Evolutionary conservation across 23 tunicate genomes (phyloP).

Genomic region (Trididemnum nubilum): DNA sequence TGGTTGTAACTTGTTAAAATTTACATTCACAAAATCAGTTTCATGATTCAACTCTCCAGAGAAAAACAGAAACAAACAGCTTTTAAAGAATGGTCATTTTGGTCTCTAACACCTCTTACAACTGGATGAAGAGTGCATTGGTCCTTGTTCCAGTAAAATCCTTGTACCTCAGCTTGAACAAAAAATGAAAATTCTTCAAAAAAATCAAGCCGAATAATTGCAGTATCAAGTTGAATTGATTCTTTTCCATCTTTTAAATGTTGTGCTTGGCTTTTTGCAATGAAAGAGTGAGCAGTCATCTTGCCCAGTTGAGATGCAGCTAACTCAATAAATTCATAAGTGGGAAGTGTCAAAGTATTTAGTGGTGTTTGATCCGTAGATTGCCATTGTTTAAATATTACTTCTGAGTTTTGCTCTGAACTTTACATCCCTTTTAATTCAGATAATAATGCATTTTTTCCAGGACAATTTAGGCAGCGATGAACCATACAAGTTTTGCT

Average conservation of each 20-base stretch:
- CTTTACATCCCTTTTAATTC: not conserved
- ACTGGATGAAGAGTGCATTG: conserved; percentile 36
- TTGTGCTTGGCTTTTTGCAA: conserved; percentile 34
- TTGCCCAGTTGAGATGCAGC: conserved; percentile 10
- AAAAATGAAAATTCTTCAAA: conserved; percentile 29
- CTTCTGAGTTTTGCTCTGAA: conserved; percentile 8
- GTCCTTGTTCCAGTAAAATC: conserved; percentile 17
- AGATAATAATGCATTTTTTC: not conserved
- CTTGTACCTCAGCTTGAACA: conserved; percentile 31
- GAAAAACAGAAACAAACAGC: not conserved
- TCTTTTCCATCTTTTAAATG: conserved; percentile 28
- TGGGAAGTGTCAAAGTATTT: conserved; percentile 15
- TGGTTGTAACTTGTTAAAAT: conserved; percentile 1
- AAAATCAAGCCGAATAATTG: conserved; percentile 35
- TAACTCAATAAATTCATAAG: conserved; percentile 19
- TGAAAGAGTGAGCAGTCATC: conserved; percentile 31
- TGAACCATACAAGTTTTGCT: no score
- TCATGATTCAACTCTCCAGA: conserved; percentile 25
- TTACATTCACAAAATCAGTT: conserved; percentile 29
- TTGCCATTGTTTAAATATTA: conserved; percentile 36
- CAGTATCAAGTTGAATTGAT: not conserved
- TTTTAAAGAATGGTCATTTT: not conserved
- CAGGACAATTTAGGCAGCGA: conserved; percentile 20
- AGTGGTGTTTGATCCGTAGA: conserved; percentile 25
- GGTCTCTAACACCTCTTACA: not conserved